These are phyloP conservation scores for Tetragonisca angustula DNA, from an alignment of 2,888 invertebrate species.

Conservation along the genomic window DNA sequence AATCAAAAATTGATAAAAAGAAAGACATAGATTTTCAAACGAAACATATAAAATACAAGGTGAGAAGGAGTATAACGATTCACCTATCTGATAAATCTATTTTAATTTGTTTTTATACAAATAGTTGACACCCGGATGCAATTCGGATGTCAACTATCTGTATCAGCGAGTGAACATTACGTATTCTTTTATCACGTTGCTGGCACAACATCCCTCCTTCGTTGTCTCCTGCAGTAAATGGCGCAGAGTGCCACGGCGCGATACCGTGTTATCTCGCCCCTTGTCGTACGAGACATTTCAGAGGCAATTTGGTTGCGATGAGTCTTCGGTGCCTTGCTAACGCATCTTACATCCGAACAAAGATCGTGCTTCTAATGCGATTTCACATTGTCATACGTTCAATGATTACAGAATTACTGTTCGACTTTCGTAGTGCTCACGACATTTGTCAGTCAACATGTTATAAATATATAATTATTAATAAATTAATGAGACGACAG, in stretches of 20 bases:
- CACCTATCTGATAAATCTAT: too few relatives aligned
- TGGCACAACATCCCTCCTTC: constrained; percentile 22
- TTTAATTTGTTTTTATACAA: too few relatives aligned
- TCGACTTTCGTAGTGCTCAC: too few relatives aligned
- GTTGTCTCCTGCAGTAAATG: constrained; percentile 12
- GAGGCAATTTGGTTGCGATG: constrained; percentile 60
- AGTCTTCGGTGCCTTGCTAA: constrained; percentile 30
- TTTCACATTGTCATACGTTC: background rate
- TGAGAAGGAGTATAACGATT: too few relatives aligned
- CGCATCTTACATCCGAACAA: constrained; percentile 20
- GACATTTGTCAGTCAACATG: too few relatives aligned
- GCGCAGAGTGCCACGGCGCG: constrained; percentile 32
- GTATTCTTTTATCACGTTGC: constrained; percentile 41
- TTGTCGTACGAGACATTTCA: constrained; percentile 55
- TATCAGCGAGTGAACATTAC: constrained; percentile 13
- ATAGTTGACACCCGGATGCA: background rate
- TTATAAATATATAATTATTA: too few relatives aligned
- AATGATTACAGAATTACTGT: too few relatives aligned
- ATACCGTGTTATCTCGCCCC: constrained; percentile 55
- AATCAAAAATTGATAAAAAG: too few relatives aligned
- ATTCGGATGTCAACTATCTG: constrained; percentile 16
- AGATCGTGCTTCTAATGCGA: background rate
- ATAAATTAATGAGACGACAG: too few relatives aligned
- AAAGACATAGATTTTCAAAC: too few relatives aligned
- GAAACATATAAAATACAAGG: too few relatives aligned